phyloP scores from a whole-genome alignment of 2,113 vertebrate genomes.

The Hippocampus barbouri region DNA sequence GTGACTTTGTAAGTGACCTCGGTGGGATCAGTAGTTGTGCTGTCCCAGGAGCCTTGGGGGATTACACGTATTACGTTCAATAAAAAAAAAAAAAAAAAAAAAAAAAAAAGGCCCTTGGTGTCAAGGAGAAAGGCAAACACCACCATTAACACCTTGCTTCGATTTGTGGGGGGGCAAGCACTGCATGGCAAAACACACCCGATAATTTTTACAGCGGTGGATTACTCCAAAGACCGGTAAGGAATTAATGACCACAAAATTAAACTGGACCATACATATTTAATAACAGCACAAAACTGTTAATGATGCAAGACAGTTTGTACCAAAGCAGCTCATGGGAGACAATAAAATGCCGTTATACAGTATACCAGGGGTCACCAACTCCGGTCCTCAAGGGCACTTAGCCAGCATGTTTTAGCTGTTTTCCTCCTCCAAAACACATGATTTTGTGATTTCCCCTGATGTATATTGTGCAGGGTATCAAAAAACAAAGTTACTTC shows the following conservation, averaged over 20 bases:
- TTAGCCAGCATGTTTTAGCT: not conserved
- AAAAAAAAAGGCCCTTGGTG: constrained; percentile 72
- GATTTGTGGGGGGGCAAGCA: constrained; percentile 47
- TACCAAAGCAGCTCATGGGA: not conserved
- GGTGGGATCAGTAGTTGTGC: constrained; percentile 55
- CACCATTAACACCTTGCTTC: constrained; percentile 71
- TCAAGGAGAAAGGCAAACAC: constrained; percentile 75
- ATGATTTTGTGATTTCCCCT: no score
- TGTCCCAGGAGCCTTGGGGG: constrained; percentile 69
- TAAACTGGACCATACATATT: constrained; percentile 19
- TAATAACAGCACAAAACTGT: constrained; percentile 8
- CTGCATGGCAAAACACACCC: constrained; percentile 41
- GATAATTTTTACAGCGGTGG: constrained; percentile 31
- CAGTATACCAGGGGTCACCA: no score
- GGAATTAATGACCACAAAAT: constrained; percentile 39
- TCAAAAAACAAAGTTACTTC: no score
- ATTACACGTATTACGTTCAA: constrained; percentile 79
- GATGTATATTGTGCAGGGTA: no score
- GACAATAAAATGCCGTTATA: not conserved
- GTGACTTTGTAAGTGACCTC: constrained; percentile 78
- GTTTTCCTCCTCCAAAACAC: no score
- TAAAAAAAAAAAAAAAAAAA: constrained; percentile 73
- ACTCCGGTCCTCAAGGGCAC: no score
- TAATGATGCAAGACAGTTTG: not conserved
- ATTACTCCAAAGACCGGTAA: constrained; percentile 21